Conservation (phyloP, 2,888 invertebrate genomes). For the Noctua pronuba region DNA sequence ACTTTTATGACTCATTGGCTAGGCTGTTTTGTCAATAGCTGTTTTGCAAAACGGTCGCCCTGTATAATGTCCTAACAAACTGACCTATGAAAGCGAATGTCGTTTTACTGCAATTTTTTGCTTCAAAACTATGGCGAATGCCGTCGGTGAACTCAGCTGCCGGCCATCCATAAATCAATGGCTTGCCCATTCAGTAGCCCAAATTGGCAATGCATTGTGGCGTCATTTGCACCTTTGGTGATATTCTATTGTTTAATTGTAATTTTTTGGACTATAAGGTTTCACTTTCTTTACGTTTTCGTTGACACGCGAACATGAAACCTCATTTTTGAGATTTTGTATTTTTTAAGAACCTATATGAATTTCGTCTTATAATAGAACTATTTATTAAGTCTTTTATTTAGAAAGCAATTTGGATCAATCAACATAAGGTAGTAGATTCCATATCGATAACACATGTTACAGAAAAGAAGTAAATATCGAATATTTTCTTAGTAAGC, state of each 20-base stretch:
- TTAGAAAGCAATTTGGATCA: conserved; percentile 2
- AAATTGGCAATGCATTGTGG: conserved; percentile 71
- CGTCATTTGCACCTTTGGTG: conserved; percentile 63
- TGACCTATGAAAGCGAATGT: conserved; percentile 82
- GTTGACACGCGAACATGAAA: background rate
- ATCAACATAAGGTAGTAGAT: conserved; percentile 8
- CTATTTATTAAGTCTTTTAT: background rate
- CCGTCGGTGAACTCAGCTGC: conserved; percentile 79
- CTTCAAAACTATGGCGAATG: conserved; percentile 58
- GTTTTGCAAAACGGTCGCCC: conserved; percentile 47
- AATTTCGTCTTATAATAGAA: background rate
- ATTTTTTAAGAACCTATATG: background rate
- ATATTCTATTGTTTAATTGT: conserved; percentile 55
- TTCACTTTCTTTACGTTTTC: conserved; percentile 24
- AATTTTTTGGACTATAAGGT: background rate
- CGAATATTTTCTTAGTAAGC: conserved; percentile 60
- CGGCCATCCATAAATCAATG: conserved; percentile 79
- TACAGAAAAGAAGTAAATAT: conserved; percentile 37
- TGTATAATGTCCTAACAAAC: conserved; percentile 66
- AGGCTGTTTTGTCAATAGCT: background rate
- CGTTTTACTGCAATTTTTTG: conserved; percentile 74
- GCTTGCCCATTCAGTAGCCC: conserved; percentile 75
- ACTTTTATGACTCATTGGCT: background rate
- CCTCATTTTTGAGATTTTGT: background rate
- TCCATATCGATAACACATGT: conserved; percentile 45